A percentile compares a stretch with the other conserved stretches of the same genome.
phyloP scores from a whole-genome alignment of 2,888 invertebrate genomes.

The Papilio demoleus region DNA sequence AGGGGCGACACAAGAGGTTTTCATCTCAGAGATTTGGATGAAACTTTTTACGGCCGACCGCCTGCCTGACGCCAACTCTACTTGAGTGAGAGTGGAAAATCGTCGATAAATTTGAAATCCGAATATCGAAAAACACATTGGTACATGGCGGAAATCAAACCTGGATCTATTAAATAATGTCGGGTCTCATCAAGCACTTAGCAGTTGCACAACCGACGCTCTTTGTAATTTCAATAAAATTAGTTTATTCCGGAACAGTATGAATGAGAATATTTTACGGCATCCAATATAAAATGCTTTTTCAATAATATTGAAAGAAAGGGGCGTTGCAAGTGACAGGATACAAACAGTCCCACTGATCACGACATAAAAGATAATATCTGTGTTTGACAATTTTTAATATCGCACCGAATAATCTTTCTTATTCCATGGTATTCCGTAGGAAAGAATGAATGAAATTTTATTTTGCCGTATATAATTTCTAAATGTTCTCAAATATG shows the following conservation, averaged over 20 bases:
- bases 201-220: background rate
- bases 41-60: too few species aligned
- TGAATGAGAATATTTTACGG: background rate
- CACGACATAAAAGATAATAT: background rate
- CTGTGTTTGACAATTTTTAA: slow-evolving; percentile 18
- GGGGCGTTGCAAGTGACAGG: slow-evolving; percentile 8
- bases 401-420: background rate
- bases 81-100: too few species aligned
- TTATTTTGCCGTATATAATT: background rate
- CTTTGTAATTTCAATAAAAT: background rate
- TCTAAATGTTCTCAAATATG: background rate
- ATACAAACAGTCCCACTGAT: background rate
- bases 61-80: too few species aligned
- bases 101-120: too few species aligned
- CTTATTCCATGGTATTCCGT: background rate
- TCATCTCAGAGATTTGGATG: too few species aligned
- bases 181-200: too few species aligned
- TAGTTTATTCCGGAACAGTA: background rate
- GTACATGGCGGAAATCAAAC: too few species aligned
- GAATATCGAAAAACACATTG: too few species aligned
- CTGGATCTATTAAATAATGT: too few species aligned
- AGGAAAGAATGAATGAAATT: background rate
- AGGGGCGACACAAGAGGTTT: too few species aligned
- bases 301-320: slow-evolving; percentile 12
- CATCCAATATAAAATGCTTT: background rate